These are phyloP conservation scores for Hydropotes inermis DNA, from an alignment of 2,113 vertebrate genomes.

Conservation along the genomic window DNA sequence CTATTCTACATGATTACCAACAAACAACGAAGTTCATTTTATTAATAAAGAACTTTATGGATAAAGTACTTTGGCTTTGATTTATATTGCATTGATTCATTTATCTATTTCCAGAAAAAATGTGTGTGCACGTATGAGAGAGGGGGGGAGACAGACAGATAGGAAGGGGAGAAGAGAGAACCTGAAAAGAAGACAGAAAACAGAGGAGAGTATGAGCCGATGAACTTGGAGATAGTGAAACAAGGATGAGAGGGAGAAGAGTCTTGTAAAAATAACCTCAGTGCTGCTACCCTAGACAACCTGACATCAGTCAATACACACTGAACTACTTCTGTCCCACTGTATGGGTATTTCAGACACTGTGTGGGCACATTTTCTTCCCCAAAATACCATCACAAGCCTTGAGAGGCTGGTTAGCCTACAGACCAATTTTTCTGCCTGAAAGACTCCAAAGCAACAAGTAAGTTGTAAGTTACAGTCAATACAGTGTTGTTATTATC, in stretches of 20 bases:
- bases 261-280: not conserved
- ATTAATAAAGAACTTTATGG: not conserved
- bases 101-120: not conserved
- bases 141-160: not conserved
- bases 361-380: rapidly evolving
- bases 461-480: not conserved
- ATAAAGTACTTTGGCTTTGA: not conserved
- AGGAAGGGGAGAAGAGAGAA: not conserved
- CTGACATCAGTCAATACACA: not conserved
- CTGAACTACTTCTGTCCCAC: not conserved
- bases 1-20: not conserved
- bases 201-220: not conserved
- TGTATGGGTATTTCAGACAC: not conserved
- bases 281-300: not conserved
- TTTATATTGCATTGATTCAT: not conserved
- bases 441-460: not conserved
- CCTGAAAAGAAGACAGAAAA: not conserved
- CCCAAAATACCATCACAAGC: not conserved
- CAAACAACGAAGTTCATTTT: not conserved
- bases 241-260: not conserved
- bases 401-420: not conserved
- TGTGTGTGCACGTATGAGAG: not conserved
- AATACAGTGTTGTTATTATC: not conserved
- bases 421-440: not conserved
- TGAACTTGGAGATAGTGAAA: not conserved